A percentile compares a stretch with the other conserved stretches of the same genome.
phyloP scores from a whole-genome alignment of 2,797 vertebrate genomes.

The Sebastes kiyomatsui region DNA sequence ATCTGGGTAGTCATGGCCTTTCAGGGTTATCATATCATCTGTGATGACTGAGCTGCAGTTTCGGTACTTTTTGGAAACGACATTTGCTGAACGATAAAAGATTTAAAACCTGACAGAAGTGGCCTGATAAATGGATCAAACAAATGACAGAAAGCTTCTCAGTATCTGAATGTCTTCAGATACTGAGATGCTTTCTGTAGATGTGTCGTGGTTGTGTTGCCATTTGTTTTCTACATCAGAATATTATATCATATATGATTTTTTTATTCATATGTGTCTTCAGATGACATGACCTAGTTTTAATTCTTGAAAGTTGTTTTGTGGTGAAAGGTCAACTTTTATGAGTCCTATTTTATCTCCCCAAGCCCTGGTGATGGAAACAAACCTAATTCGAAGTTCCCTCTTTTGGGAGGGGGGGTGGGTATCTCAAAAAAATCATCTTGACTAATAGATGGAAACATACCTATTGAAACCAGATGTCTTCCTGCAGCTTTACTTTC shows the following conservation, averaged over 20 bases:
- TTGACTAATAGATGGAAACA: not conserved
- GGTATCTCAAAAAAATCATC: not conserved
- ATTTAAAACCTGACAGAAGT: not conserved
- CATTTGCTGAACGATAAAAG: not conserved
- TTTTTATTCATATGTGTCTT: not conserved
- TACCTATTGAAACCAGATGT: slow-evolving; percentile 24
- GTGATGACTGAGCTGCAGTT: slow-evolving; percentile 21
- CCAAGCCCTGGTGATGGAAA: not conserved
- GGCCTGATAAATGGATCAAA: slow-evolving; percentile 12
- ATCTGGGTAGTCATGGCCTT: not conserved
- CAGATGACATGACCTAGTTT: not conserved
- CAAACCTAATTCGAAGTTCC: not conserved
- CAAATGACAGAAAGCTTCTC: not conserved
- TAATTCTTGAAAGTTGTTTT: not conserved
- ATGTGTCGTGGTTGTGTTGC: not conserved
- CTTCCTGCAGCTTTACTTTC: slow-evolving; percentile 24
- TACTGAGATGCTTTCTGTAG: not conserved
- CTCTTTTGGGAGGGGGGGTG: not conserved
- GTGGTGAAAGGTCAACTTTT: not conserved
- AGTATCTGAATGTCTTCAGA: not conserved
- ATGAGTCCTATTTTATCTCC: not conserved
- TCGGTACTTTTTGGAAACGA: slow-evolving; percentile 28
- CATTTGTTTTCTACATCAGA: not conserved
- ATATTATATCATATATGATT: not conserved
- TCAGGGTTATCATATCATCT: slow-evolving; percentile 36